Evolutionary conservation across 64 coral and sea anemone species (phyloP).

Genomic region (Stichodactyla helianthus): DNA sequence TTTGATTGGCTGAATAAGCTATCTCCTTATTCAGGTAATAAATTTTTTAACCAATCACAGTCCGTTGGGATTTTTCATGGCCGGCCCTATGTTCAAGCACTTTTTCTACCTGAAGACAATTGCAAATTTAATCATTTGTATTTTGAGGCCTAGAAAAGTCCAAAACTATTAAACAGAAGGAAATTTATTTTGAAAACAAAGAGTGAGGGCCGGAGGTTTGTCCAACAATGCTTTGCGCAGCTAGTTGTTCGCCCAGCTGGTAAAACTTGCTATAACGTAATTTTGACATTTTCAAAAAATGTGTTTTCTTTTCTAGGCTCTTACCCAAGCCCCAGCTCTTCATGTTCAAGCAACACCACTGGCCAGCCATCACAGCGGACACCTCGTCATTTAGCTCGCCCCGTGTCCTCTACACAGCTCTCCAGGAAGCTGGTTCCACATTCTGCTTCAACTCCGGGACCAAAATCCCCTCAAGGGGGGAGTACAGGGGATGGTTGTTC

Average conservation of each 20-base stretch:
- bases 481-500: constrained; percentile 1
- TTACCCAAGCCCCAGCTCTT: constrained; percentile 7
- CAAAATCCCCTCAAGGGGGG: neutral
- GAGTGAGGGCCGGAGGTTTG: too few relatives aligned
- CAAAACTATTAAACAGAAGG: too few relatives aligned
- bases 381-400: constrained; percentile 12
- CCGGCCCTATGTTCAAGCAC: neutral
- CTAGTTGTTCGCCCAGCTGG: too few relatives aligned
- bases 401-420: constrained; percentile 8
- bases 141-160: too few relatives aligned
- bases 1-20: constrained; percentile 38
- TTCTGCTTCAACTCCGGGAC: neutral
- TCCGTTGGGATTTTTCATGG: neutral
- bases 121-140: too few relatives aligned
- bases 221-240: too few relatives aligned
- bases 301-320: neutral
- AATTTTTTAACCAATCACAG: too few relatives aligned
- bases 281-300: neutral
- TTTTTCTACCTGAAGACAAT: neutral
- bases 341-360: constrained; percentile 24
- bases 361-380: constrained; percentile 43
- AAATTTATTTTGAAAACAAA: too few relatives aligned
- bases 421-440: neutral
- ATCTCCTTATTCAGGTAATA: constrained; percentile 41
- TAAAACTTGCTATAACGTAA: too few relatives aligned